Percentiles rank a stretch among this genome's conserved stretches.
Conservation (phyloP, 2,888 invertebrate species). For the Hydrotaea diabolus region DNA sequence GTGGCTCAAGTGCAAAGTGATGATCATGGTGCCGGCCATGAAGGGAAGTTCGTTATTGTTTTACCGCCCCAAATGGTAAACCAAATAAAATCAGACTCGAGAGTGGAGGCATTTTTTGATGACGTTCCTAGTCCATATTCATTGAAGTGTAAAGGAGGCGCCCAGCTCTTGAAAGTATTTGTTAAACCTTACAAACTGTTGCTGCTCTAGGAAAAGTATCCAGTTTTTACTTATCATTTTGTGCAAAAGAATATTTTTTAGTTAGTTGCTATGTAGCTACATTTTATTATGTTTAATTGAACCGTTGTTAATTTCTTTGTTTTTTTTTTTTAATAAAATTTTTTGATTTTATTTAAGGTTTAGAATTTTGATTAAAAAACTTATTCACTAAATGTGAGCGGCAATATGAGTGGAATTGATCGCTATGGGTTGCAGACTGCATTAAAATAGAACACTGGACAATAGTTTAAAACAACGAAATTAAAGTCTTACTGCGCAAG, state of each 20-base stretch:
- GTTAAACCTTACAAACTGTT: constrained; percentile 68
- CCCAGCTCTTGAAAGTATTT: constrained; percentile 39
- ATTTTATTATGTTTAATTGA: not conserved
- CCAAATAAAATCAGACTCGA: constrained; percentile 53
- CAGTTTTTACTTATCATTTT: not conserved
- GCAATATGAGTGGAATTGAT: no score
- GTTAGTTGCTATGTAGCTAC: constrained; percentile 2
- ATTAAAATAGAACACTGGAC: no score
- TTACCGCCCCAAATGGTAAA: constrained; percentile 55
- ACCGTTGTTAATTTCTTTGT: not conserved
- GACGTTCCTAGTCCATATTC: constrained; percentile 46
- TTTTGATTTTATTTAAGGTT: no score
- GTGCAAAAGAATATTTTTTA: not conserved
- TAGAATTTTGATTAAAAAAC: no score
- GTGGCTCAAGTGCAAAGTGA: constrained; percentile 62
- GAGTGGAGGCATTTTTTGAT: constrained; percentile 68
- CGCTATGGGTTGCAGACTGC: no score
- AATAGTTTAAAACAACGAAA: no score
- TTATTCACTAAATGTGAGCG: no score
- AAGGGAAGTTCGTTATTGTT: constrained; percentile 43
- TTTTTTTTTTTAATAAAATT: not conserved
- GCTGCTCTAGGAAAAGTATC: constrained; percentile 43
- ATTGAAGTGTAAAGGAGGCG: constrained; percentile 8
- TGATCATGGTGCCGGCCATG: not conserved
- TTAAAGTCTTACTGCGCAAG: no score